These are phyloP conservation scores for Chrosomus eos DNA, from an alignment of 2,797 vertebrate genomes.

Conservation along the genomic window DNA sequence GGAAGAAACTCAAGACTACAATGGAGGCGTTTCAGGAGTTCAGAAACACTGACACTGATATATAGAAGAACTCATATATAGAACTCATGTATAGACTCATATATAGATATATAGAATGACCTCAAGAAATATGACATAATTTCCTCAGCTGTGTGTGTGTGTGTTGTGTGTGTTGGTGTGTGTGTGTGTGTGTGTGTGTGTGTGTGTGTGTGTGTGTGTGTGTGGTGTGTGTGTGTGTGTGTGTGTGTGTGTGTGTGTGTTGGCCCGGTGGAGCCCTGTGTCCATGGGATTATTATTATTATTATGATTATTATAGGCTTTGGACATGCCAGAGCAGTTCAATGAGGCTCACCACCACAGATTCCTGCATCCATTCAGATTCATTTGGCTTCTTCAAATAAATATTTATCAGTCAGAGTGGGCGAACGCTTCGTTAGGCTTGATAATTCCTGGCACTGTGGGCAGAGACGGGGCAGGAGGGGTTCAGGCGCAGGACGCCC, in stretches of 20 bases:
- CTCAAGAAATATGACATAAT: not conserved
- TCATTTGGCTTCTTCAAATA: conserved; percentile 61
- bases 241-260: not conserved
- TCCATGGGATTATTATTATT: conserved; percentile 57
- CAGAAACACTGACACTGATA: no score
- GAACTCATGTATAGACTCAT: no score
- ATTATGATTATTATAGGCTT: conserved; percentile 57
- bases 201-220: conserved; percentile 6
- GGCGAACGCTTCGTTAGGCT: conserved; percentile 62
- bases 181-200: not conserved
- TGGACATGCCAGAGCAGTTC: conserved; percentile 55
- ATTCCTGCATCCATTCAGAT: conserved; percentile 53
- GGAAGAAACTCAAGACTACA: no score
- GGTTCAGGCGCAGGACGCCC: conserved; percentile 51
- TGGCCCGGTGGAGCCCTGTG: conserved; percentile 37
- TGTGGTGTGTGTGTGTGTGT: no score
- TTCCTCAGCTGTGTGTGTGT: not conserved
- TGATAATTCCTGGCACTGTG: conserved; percentile 57
- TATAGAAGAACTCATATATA: no score
- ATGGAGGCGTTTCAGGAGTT: no score
- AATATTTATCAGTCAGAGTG: conserved; percentile 65
- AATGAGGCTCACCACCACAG: conserved; percentile 52
- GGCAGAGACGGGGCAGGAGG: conserved; percentile 51
- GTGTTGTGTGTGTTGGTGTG: not conserved
- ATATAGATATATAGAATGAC: no score